These are phyloP conservation scores for Drosophila pallidifrons DNA, from an alignment of 1,140 invertebrate species.

Conservation along the genomic window DNA sequence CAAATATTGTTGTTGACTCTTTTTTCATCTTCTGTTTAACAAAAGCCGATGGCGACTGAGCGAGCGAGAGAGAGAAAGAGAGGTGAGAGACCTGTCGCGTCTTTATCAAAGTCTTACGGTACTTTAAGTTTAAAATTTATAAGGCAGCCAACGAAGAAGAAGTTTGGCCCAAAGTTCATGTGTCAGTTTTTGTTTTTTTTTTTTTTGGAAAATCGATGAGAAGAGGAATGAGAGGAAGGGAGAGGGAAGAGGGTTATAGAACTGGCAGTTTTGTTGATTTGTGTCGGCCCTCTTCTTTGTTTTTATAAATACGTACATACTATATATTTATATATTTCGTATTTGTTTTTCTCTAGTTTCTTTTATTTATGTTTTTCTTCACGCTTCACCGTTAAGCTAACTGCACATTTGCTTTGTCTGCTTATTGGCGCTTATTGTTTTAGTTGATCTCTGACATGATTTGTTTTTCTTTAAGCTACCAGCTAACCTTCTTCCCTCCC, in stretches of 20 bases:
- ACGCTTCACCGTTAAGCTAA: slow-evolving; percentile 79
- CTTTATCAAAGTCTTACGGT: slow-evolving; percentile 61
- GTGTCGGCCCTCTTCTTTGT: slow-evolving; percentile 36
- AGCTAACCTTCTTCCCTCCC: neutral
- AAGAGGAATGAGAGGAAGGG: slow-evolving; percentile 12
- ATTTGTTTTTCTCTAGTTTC: slow-evolving; percentile 21
- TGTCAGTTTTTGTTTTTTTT: slow-evolving; percentile 42
- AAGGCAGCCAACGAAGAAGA: slow-evolving; percentile 6
- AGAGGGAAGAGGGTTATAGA: slow-evolving; percentile 22
- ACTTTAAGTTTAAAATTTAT: slow-evolving; percentile 59
- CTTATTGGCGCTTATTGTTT: slow-evolving; percentile 80
- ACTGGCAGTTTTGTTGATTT: slow-evolving; percentile 30
- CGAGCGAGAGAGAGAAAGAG: slow-evolving; percentile 8
- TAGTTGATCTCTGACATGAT: slow-evolving; percentile 72
- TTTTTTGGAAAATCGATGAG: too few relatives aligned
- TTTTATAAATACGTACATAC: slow-evolving; percentile 13
- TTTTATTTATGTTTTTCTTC: slow-evolving; percentile 80
- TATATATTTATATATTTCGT: neutral
- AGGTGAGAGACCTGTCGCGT: slow-evolving; percentile 39
- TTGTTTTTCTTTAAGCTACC: slow-evolving; percentile 54
- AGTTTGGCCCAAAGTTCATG: slow-evolving; percentile 63
- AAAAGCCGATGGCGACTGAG: slow-evolving; percentile 13
- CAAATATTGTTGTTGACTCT: slow-evolving; percentile 51
- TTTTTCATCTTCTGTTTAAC: slow-evolving; percentile 15
- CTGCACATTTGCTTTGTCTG: slow-evolving; percentile 78